Conservation (phyloP, 2,113 vertebrate genomes). For the Gorsachius goisagi region DNA sequence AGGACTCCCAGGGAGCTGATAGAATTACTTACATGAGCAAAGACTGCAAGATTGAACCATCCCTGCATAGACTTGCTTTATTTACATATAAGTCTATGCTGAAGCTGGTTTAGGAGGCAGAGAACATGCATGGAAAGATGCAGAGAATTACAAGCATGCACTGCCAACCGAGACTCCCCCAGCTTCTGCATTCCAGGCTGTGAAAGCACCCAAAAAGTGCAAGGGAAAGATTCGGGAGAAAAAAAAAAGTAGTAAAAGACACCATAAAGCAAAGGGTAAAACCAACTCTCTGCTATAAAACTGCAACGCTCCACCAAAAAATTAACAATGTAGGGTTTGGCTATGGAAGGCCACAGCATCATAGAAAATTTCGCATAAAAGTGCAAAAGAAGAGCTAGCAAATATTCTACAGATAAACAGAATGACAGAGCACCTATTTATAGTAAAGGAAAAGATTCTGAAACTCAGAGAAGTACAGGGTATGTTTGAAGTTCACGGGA, state of each 20-base stretch:
- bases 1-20: neutral
- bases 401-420: neutral
- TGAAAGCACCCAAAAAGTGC: neutral
- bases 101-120: neutral
- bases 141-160: neutral
- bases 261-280: neutral
- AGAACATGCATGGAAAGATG: neutral
- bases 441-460: neutral
- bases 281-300: neutral
- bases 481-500: neutral
- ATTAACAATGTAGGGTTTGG: neutral
- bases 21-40: neutral
- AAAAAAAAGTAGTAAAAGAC: neutral
- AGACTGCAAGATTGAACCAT: neutral
- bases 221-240: neutral
- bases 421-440: neutral
- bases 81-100: neutral
- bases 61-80: neutral
- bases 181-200: neutral
- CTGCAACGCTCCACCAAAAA: neutral
- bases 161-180: neutral
- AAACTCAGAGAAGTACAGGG: neutral
- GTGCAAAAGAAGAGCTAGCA: neutral
- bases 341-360: neutral
- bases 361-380: neutral